phyloP scores from a whole-genome alignment of 2,113 vertebrate species.

The Erythrocebus patas region DNA sequence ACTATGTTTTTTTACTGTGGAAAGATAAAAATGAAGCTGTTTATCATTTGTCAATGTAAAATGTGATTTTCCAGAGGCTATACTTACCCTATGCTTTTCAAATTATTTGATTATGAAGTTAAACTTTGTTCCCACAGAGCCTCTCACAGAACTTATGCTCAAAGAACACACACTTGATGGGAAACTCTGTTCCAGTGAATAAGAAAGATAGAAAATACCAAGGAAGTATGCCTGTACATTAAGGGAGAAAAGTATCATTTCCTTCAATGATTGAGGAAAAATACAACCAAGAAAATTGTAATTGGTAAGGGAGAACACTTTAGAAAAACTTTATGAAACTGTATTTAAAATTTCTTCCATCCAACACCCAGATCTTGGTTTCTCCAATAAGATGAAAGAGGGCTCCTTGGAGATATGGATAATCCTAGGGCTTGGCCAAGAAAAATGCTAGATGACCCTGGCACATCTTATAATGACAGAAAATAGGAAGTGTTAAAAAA shows the following conservation, averaged over 20 bases:
- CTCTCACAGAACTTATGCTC: not conserved
- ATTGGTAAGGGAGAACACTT: not conserved
- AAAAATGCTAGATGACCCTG: not conserved
- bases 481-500: not conserved
- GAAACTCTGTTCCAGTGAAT: not conserved
- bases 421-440: not conserved
- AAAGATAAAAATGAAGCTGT: not conserved
- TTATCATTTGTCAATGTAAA: not conserved
- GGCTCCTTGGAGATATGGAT: not conserved
- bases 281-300: not conserved
- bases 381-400: not conserved
- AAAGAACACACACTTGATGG: not conserved
- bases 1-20: not conserved
- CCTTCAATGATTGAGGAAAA: not conserved
- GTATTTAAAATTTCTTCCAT: not conserved
- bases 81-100: not conserved
- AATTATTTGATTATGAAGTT: not conserved
- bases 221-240: not conserved
- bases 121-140: not conserved
- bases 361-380: not conserved
- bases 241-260: not conserved
- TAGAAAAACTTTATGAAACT: not conserved
- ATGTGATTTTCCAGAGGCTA: not conserved
- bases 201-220: not conserved
- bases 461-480: not conserved